phyloP scores from a whole-genome alignment of 2,888 invertebrate genomes.

The Bedellia somnulentella region DNA sequence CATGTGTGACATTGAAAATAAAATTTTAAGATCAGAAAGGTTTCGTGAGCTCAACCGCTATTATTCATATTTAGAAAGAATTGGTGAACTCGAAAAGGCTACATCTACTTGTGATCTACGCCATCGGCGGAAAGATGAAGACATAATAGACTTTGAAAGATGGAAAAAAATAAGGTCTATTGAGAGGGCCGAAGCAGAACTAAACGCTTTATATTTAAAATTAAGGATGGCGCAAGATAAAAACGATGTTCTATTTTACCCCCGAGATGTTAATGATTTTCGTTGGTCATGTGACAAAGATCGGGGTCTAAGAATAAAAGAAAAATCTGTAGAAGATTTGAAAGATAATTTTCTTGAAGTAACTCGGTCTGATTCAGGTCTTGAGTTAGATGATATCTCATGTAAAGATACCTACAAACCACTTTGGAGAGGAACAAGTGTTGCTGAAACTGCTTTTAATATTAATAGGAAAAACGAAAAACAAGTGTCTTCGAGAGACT shows the following conservation, averaged over 20 bases:
- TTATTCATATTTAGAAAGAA: slow-evolving; percentile 81
- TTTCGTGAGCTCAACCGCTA: slow-evolving; percentile 85
- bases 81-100: slow-evolving; percentile 78
- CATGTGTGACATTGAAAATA: slow-evolving; percentile 65
- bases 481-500: slow-evolving; percentile 26
- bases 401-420: slow-evolving; percentile 76
- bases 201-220: slow-evolving; percentile 74
- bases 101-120: slow-evolving; percentile 71
- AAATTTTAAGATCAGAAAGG: slow-evolving; percentile 71
- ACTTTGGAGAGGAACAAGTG: slow-evolving; percentile 82
- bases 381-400: slow-evolving; percentile 37
- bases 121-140: slow-evolving; percentile 73
- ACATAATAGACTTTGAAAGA: slow-evolving; percentile 83
- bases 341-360: slow-evolving; percentile 74
- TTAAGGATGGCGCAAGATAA: slow-evolving; percentile 78
- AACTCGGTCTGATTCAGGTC: slow-evolving; percentile 49
- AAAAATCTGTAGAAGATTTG: slow-evolving; percentile 86
- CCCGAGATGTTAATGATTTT: slow-evolving; percentile 71
- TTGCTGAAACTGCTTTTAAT: slow-evolving; percentile 74
- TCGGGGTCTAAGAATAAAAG: slow-evolving; percentile 76
- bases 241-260: slow-evolving; percentile 80
- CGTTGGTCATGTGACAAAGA: slow-evolving; percentile 79
- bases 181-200: slow-evolving; percentile 81
- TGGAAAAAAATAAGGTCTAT: slow-evolving; percentile 81
- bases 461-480: slow-evolving; percentile 65